These are phyloP conservation scores for Cairina moschata DNA, from an alignment of 2,113 vertebrate species.

Conservation along the genomic window DNA sequence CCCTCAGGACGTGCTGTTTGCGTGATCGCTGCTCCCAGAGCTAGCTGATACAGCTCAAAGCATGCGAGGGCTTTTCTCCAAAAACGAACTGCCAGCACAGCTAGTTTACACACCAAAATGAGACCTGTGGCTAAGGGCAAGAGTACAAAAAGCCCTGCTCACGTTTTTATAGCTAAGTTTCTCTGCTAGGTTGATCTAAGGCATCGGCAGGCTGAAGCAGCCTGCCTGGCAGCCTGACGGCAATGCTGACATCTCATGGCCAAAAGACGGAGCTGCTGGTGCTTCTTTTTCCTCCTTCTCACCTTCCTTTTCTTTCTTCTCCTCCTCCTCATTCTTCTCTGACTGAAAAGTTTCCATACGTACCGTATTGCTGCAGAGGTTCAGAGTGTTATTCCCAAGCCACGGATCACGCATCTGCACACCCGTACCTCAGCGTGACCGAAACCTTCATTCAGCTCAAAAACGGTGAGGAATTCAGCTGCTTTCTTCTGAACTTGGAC, in stretches of 20 bases:
- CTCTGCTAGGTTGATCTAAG: neutral
- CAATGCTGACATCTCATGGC: conserved; percentile 55
- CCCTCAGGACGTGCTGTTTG: neutral
- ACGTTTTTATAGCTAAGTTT: neutral
- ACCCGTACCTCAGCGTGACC: neutral
- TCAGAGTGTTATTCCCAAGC: neutral
- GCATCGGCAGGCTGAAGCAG: neutral
- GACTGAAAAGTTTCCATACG: neutral
- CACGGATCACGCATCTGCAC: neutral
- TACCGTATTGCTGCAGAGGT: neutral
- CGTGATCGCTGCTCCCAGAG: neutral
- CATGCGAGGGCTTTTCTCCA: neutral
- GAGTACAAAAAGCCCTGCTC: neutral
- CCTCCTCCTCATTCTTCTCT: neutral
- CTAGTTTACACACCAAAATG: neutral
- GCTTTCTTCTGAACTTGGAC: neutral
- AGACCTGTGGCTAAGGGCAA: neutral
- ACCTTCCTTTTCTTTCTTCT: neutral
- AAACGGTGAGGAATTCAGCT: neutral
- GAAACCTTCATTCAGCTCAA: neutral
- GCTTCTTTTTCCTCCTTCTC: neutral
- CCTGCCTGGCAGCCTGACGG: neutral
- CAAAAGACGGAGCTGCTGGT: neutral
- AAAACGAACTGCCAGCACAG: neutral
- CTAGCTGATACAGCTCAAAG: neutral